phyloP scores from a whole-genome alignment of 2,113 vertebrate species.

The Setophaga coronata region DNA sequence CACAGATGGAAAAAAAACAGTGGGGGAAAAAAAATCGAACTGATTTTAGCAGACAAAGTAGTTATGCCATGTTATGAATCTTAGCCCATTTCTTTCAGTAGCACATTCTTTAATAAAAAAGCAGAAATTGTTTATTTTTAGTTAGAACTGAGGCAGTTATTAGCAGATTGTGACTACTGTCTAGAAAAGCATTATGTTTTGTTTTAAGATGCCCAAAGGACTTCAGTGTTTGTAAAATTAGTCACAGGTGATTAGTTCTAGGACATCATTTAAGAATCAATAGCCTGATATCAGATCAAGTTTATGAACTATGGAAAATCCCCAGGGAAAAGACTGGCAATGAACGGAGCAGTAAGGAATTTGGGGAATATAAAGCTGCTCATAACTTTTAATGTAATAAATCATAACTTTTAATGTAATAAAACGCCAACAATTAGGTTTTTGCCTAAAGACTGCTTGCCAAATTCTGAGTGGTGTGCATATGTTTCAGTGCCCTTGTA shows the following conservation, averaged over 20 bases:
- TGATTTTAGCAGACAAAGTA: background rate
- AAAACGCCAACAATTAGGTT: background rate
- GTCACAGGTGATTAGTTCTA: background rate
- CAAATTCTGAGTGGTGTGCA: background rate
- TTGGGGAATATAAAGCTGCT: background rate
- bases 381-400: background rate
- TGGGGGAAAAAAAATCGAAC: rapidly evolving
- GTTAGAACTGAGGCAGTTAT: background rate
- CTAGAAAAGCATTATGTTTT: background rate
- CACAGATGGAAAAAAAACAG: background rate
- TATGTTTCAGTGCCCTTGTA: background rate
- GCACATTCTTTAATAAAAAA: background rate
- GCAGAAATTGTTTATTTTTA: background rate
- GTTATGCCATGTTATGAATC: background rate
- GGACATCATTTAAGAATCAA: rapidly evolving
- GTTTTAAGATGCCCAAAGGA: background rate
- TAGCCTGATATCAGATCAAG: background rate
- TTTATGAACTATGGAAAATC: background rate
- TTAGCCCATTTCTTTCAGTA: background rate
- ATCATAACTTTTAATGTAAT: too few species aligned
- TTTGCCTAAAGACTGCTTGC: background rate
- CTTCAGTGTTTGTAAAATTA: background rate
- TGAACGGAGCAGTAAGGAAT: background rate
- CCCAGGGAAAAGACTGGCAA: background rate
- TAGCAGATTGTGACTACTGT: background rate